These are phyloP conservation scores for Oreochromis aureus DNA, from an alignment of 2,113 vertebrate species.

Conservation along the genomic window DNA sequence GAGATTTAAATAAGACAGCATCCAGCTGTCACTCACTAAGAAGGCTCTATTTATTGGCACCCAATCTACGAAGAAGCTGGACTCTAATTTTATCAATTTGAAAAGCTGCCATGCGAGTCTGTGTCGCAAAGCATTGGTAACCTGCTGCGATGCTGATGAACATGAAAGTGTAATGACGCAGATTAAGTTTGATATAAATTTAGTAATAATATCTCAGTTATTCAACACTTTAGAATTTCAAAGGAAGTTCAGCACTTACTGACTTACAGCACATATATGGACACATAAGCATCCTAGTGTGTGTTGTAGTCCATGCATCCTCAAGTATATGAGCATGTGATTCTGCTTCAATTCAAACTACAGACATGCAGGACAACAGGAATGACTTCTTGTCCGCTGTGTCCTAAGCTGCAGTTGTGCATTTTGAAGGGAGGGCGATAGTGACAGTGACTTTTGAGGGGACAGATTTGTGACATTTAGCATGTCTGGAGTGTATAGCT, in stretches of 20 bases:
- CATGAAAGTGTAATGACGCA: neutral
- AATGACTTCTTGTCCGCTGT: neutral
- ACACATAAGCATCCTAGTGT: rapidly evolving
- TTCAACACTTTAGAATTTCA: neutral
- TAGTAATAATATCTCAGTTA: neutral
- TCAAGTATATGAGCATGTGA: neutral
- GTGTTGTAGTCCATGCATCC: neutral
- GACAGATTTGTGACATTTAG: neutral
- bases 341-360: neutral
- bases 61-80: rapidly evolving
- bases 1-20: neutral
- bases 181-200: rapidly evolving
- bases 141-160: neutral
- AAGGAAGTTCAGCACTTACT: too few species aligned
- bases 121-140: neutral
- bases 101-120: neutral
- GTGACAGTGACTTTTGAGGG: too few species aligned
- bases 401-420: neutral
- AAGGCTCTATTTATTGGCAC: neutral
- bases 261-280: neutral
- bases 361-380: neutral
- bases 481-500: neutral
- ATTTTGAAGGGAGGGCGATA: neutral
- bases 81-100: neutral
- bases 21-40: neutral